Evolutionary conservation across 2,113 vertebrate genomes (phyloP).

Genomic region (Procavia capensis): DNA sequence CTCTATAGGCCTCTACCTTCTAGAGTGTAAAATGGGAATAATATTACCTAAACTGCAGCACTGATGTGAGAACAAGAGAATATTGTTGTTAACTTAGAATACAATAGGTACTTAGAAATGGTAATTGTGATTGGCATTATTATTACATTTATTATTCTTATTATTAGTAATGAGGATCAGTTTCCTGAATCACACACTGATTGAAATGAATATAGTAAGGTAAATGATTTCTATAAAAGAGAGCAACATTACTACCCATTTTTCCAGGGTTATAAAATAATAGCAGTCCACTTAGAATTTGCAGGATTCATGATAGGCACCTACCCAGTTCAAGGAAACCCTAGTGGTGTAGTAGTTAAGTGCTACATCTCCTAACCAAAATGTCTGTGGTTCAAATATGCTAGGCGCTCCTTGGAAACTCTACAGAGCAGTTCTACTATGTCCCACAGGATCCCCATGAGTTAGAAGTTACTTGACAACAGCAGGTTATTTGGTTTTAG

Average conservation of each 20-base stretch:
- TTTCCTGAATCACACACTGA: neutral
- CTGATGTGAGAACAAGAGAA: constrained; percentile 19
- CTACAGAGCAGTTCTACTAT: too few relatives aligned
- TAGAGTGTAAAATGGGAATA: neutral
- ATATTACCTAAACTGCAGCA: neutral
- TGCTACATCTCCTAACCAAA: too few relatives aligned
- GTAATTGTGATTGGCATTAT: neutral
- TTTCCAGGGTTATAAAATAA: neutral
- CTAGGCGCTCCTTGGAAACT: too few relatives aligned
- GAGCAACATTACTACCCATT: neutral
- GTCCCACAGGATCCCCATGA: too few relatives aligned
- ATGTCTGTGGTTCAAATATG: too few relatives aligned
- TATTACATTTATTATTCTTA: neutral
- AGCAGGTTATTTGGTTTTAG: too few relatives aligned
- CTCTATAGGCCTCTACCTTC: neutral
- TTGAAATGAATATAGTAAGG: neutral
- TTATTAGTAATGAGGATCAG: neutral
- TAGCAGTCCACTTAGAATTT: constrained; percentile 6
- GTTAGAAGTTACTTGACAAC: too few relatives aligned
- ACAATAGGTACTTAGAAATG: neutral
- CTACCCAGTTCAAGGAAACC: neutral
- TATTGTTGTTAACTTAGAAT: neutral
- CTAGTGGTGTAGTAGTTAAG: too few relatives aligned
- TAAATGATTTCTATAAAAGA: constrained; percentile 31
- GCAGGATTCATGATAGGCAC: neutral